Conservation (phyloP, 2,113 vertebrate species). For the Malurus melanocephalus region DNA sequence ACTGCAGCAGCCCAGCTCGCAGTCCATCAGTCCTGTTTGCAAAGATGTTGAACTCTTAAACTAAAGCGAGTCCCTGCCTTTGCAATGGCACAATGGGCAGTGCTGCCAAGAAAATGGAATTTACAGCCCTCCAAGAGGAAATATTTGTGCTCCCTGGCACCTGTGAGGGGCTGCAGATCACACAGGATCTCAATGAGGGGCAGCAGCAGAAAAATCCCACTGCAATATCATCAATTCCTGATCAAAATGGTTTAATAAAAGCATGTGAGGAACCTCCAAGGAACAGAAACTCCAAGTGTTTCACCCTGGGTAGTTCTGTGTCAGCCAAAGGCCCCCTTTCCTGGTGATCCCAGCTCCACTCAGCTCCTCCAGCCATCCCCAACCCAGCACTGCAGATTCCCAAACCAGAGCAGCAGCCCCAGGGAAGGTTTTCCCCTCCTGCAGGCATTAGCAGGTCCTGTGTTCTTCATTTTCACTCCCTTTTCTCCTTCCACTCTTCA, state of each 20-base stretch:
- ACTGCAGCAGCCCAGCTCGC: not conserved
- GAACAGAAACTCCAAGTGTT: fast-evolving
- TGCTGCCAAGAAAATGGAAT: not conserved
- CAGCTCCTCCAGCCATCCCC: not conserved
- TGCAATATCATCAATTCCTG: fast-evolving
- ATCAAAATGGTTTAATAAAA: not conserved
- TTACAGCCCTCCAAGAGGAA: not conserved
- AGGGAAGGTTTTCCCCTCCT: not conserved
- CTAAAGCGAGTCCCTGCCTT: not conserved
- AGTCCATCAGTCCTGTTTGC: not conserved
- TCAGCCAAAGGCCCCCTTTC: not conserved
- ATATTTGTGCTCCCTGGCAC: not conserved
- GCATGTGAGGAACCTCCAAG: fast-evolving
- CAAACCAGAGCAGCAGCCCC: fast-evolving
- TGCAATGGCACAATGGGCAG: not conserved
- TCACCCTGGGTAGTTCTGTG: not conserved
- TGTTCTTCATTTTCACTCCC: not conserved
- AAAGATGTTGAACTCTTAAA: not conserved
- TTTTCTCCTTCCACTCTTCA: not conserved
- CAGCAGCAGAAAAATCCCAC: not conserved
- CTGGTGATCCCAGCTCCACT: not conserved
- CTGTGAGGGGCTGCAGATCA: fast-evolving
- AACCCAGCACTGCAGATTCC: fast-evolving
- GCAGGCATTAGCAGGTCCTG: not conserved
- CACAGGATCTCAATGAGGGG: fast-evolving